Base-by-base conservation (phyloP, 1,140 invertebrate species). In the Saxidomus purpurata region DNA sequence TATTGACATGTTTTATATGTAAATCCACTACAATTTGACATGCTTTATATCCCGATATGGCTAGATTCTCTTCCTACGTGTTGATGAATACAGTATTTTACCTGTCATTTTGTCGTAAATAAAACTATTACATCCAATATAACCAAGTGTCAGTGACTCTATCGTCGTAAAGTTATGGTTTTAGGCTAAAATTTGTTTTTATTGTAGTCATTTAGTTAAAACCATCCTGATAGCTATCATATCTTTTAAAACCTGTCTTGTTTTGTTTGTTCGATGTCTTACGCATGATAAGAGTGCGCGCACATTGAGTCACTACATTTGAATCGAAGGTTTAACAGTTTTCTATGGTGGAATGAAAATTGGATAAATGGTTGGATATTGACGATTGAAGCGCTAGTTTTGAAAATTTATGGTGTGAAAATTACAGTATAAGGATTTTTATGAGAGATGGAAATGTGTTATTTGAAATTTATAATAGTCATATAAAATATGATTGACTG, bases 151-250 rank as follows among this genome's bases (percentile, higher is more conserved):
- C 36, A 40, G 34, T 71, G 67, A 38, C 67, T 38, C 38, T 71
- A 4, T 38, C 25, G 38, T 17, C 25, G 17, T 71, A 28, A 71
- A 71, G 34, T 19, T 8, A 71, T 71, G 67, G 67, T 71, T 71
- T 71, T 38, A 36, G 67, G 67, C 67, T 28, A 40, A 71, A 71
- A 71, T 38, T 71, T 38, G 67, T 71, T n/a, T 71, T 40, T 38
- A 71, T 36, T 71, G 67, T 71, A 15, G 67, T 71, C 67, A 40
- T 71, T 71, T 38, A 36, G 34, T 71, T 38, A 71, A 71, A 71
- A 38, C 34, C 15, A 15, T 19, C 11, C 22, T 38, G 67, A 71
- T 71, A 38, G 38, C 67, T 40, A 71, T 71, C 67, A 38, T 71
- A 71, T 34, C 34, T 71, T 63, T 63, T 63, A 63, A 36, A 71